phyloP scores from a whole-genome alignment of 1,140 invertebrate genomes.

The Trichonephila clavipes region DNA sequence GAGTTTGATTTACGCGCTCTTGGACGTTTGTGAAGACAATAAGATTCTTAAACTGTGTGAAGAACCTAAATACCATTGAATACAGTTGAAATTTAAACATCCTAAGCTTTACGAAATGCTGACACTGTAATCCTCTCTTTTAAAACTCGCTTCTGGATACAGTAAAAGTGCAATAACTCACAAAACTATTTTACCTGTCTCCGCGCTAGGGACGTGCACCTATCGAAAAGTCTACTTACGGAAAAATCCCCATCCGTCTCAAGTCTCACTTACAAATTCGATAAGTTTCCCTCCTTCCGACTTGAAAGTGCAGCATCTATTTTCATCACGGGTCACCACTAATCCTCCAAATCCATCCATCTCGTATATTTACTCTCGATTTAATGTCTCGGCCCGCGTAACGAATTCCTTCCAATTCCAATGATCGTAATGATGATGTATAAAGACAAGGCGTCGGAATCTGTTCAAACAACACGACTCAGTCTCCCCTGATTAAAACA shows the following conservation, averaged over 20 bases:
- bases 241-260: slow-evolving; percentile 21
- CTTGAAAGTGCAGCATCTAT: slow-evolving; percentile 68
- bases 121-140: neutral
- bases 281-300: slow-evolving; percentile 33
- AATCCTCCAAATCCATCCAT: slow-evolving; percentile 54
- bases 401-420: slow-evolving; percentile 69
- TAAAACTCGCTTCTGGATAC: neutral
- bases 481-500: slow-evolving; percentile 70
- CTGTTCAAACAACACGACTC: slow-evolving; percentile 59
- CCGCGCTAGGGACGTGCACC: neutral
- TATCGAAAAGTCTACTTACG: slow-evolving; percentile 18
- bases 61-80: too few relatives aligned
- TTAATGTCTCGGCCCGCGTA: slow-evolving; percentile 49
- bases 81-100: too few relatives aligned
- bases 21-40: too few relatives aligned
- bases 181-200: slow-evolving; percentile 12
- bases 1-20: too few relatives aligned
- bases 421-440: slow-evolving; percentile 74
- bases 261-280: slow-evolving; percentile 53
- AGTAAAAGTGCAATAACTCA: neutral
- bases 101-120: neutral
- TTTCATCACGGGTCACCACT: slow-evolving; percentile 69
- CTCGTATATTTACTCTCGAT: slow-evolving; percentile 59
- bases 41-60: too few relatives aligned
- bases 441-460: slow-evolving; percentile 64